Evolutionary conservation across 2,888 invertebrate species (phyloP).

Genomic region (Thera britannica): DNA sequence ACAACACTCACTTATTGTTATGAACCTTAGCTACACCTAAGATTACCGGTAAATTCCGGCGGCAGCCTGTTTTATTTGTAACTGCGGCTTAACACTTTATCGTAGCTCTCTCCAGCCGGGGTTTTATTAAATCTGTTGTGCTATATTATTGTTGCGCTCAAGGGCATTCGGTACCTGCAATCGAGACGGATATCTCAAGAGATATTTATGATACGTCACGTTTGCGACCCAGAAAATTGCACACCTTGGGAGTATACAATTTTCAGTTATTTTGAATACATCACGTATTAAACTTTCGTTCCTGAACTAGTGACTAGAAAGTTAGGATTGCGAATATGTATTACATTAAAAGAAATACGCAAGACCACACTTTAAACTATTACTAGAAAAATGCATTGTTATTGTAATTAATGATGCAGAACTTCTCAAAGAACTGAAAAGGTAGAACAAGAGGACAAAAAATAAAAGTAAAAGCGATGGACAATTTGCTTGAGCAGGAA

Average conservation of each 20-base stretch:
- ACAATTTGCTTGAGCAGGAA: slow-evolving; percentile 53
- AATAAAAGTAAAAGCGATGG: slow-evolving; percentile 42
- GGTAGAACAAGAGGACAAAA: slow-evolving; percentile 15
- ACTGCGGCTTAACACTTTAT: slow-evolving; percentile 66
- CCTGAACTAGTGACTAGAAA: background rate
- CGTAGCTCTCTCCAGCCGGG: slow-evolving; percentile 65
- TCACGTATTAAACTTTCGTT: background rate
- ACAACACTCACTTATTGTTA: background rate
- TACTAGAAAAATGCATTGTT: background rate
- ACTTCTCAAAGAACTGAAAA: slow-evolving; percentile 3
- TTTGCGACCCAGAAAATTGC: slow-evolving; percentile 27
- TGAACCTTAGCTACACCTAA: background rate
- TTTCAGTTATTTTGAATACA: slow-evolving; percentile 25
- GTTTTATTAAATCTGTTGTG: slow-evolving; percentile 76
- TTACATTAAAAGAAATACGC: background rate
- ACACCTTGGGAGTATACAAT: slow-evolving; percentile 26
- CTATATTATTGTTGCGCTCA: slow-evolving; percentile 67
- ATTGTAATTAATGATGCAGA: background rate
- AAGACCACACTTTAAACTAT: background rate
- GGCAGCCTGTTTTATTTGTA: slow-evolving; percentile 10
- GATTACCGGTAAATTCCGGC: background rate
- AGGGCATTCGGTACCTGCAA: slow-evolving; percentile 63
- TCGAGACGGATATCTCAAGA: slow-evolving; percentile 54
- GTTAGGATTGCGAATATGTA: background rate
- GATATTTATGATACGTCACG: slow-evolving; percentile 47